Evolutionary conservation across 2,797 vertebrate genomes (phyloP).

Genomic region (Schizopygopsis malacanthus): DNA sequence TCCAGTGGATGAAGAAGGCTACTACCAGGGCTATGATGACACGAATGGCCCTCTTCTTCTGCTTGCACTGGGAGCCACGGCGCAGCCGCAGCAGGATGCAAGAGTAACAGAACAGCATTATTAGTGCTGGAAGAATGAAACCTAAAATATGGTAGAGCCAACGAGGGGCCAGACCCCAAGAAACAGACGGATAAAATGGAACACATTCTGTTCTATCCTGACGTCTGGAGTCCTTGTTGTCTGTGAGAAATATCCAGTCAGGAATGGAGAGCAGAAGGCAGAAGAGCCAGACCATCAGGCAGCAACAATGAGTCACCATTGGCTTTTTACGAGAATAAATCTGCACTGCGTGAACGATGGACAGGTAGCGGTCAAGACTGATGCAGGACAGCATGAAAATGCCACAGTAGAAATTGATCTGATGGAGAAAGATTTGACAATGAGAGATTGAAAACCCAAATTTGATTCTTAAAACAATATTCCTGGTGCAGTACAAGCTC

Average conservation of each 20-base stretch:
- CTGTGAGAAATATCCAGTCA: constrained; percentile 82
- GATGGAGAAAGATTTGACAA: constrained; percentile 21
- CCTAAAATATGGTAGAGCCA: constrained; percentile 86
- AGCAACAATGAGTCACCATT: constrained; percentile 82
- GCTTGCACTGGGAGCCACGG: constrained; percentile 71
- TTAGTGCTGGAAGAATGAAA: constrained; percentile 83
- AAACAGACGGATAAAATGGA: constrained; percentile 64
- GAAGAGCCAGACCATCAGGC: constrained; percentile 81
- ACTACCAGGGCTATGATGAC: constrained; percentile 83
- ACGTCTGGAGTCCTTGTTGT: constrained; percentile 61
- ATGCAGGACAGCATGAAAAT: constrained; percentile 93
- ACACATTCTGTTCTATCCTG: constrained; percentile 62
- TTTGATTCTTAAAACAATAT: background rate
- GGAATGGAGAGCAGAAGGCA: constrained; percentile 86
- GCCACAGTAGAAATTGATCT: constrained; percentile 94
- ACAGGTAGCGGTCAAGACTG: constrained; percentile 91
- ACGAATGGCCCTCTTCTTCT: constrained; percentile 82
- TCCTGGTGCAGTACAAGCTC: background rate
- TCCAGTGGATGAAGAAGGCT: constrained; percentile 88
- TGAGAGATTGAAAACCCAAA: background rate
- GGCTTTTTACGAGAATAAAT: constrained; percentile 87
- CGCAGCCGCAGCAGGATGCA: constrained; percentile 78
- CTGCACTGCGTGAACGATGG: constrained; percentile 89
- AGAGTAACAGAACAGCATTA: constrained; percentile 85
- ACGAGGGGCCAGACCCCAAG: constrained; percentile 73